A percentile compares a stretch with the other conserved stretches of the same genome.
These are phyloP conservation scores for Grus americana DNA, from an alignment of 2,113 vertebrate genomes.

Conservation along the genomic window DNA sequence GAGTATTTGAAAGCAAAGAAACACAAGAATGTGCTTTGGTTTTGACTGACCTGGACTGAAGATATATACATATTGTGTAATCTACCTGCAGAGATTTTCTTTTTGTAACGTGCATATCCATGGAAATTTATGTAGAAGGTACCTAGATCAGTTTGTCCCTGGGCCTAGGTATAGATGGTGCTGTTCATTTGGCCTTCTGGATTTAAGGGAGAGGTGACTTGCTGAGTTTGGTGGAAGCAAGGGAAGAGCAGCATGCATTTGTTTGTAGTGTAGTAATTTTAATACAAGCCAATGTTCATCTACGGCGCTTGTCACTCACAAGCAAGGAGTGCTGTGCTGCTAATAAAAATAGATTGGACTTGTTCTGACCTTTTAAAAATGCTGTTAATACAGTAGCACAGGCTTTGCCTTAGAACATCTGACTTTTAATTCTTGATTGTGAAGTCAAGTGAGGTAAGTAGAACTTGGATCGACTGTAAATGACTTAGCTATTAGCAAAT, in stretches of 20 bases:
- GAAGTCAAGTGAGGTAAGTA: conserved; percentile 55
- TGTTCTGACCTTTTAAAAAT: conserved; percentile 46
- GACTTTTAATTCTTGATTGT: conserved; percentile 60
- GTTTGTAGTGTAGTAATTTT: background rate
- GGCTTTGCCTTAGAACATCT: conserved; percentile 53
- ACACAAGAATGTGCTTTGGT: background rate
- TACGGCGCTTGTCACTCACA: background rate
- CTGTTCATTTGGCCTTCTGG: background rate
- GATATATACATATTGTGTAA: rapidly evolving
- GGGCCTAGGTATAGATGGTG: background rate
- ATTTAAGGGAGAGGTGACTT: background rate
- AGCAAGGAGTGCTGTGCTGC: background rate
- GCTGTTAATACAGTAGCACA: conserved; percentile 39
- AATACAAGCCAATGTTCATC: background rate
- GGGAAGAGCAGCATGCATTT: background rate
- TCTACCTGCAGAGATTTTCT: background rate
- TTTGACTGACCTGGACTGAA: background rate
- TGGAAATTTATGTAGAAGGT: background rate
- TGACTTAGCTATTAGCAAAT: conserved; percentile 52
- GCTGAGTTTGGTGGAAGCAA: background rate
- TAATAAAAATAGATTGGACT: conserved; percentile 38
- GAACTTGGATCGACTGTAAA: conserved; percentile 22
- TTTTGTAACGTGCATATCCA: background rate
- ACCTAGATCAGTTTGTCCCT: background rate
- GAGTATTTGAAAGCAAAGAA: background rate